Evolutionary conservation across 2,113 vertebrate genomes (phyloP).

Genomic region (Lophochroa leadbeateri): DNA sequence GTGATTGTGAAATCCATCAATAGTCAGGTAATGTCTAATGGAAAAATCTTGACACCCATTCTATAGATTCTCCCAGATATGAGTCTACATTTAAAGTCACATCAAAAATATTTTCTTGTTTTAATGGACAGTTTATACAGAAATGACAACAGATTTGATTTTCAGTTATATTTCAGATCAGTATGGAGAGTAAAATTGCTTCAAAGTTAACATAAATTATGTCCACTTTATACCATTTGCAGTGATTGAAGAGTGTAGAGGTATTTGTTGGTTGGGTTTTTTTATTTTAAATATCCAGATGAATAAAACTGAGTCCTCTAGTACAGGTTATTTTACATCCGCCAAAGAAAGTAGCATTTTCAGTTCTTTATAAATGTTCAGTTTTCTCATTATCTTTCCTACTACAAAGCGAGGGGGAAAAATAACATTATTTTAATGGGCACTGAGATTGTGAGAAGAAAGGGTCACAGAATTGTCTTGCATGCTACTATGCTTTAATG

Average conservation of each 20-base stretch:
- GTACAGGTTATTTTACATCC: not conserved
- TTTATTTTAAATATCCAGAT: not conserved
- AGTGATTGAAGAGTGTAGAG: not conserved
- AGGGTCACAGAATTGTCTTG: not conserved
- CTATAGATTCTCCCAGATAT: not conserved
- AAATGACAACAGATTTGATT: not conserved
- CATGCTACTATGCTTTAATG: not conserved
- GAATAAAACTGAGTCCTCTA: not conserved
- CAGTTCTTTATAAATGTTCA: not conserved
- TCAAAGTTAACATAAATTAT: not conserved
- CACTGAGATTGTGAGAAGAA: not conserved
- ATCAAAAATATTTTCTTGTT: not conserved
- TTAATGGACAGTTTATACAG: not conserved
- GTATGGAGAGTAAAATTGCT: not conserved
- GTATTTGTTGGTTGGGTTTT: rapidly evolving
- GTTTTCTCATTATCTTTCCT: not conserved
- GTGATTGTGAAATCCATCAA: not conserved
- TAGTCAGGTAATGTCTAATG: not conserved
- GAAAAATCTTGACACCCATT: not conserved
- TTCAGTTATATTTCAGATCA: not conserved
- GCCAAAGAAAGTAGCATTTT: not conserved
- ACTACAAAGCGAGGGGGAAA: rapidly evolving
- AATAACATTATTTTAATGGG: not conserved
- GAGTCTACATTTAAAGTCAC: not conserved
- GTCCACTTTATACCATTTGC: not conserved